A percentile compares a stretch with the other conserved stretches of the same genome.
These are phyloP conservation scores for Propithecus deckenii DNA, from an alignment of 2,797 vertebrate genomes.

Conservation along the genomic window DNA sequence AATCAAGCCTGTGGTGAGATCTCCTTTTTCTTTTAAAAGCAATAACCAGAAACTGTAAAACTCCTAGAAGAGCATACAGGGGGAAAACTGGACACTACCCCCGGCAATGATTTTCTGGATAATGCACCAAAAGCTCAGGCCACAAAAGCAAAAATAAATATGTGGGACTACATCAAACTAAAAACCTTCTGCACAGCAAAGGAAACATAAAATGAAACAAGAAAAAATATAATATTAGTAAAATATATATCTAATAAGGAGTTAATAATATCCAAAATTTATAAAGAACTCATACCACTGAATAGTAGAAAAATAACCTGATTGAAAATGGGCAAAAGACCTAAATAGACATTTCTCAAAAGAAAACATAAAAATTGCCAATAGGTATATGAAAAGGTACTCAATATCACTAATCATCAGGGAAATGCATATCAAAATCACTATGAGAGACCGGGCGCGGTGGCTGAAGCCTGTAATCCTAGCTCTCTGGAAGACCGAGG, in stretches of 20 bases:
- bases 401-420: neutral
- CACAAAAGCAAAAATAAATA: neutral
- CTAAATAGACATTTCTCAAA: neutral
- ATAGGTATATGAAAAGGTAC: neutral
- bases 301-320: neutral
- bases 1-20: constrained; percentile 42
- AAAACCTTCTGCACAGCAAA: neutral
- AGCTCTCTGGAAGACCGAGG: too few relatives aligned
- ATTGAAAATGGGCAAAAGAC: neutral
- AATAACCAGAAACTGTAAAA: constrained; percentile 29
- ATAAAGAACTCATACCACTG: neutral
- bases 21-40: constrained; percentile 64
- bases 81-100: neutral
- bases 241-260: neutral
- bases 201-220: neutral
- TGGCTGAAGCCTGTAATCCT: too few relatives aligned
- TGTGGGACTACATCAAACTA: neutral
- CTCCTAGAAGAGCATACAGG: neutral
- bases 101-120: neutral
- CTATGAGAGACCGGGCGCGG: too few relatives aligned
- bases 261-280: neutral
- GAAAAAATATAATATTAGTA: neutral
- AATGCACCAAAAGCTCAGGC: neutral
- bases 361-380: neutral
- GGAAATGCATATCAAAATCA: neutral